Conservation (phyloP, 1,140 invertebrate species). For the Drusus annulatus region DNA sequence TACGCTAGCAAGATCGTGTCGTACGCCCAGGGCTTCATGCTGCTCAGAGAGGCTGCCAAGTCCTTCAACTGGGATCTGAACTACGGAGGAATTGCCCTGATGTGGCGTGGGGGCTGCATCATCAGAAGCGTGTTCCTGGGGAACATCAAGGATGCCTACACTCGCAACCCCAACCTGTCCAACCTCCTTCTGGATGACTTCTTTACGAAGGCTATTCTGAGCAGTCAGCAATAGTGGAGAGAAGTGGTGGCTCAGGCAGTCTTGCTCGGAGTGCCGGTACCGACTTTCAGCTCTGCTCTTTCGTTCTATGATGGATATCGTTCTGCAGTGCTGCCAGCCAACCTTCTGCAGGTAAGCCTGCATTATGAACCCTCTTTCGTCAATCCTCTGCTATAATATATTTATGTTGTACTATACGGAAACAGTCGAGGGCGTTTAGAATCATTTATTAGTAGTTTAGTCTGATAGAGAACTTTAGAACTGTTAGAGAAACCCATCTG, state of each 20-base stretch:
- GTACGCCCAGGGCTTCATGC: conserved; percentile 99
- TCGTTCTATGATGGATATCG: conserved; percentile 98
- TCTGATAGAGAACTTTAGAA: no score
- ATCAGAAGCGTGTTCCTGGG: conserved; percentile 97
- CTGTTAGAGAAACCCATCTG: no score
- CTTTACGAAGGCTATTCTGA: conserved; percentile 89
- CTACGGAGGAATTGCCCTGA: conserved; percentile 97
- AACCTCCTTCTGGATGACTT: conserved; percentile 97
- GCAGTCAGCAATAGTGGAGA: conserved; percentile 83
- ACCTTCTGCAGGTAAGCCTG: conserved; percentile 76
- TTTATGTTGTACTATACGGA: no score
- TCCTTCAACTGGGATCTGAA: conserved; percentile 95
- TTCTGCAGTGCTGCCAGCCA: conserved; percentile 86
- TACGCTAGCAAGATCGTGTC: conserved; percentile 99
- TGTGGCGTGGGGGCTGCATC: conserved; percentile 99
- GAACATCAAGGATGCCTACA: conserved; percentile 97
- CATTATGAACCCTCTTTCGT: no score
- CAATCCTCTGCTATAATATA: no score
- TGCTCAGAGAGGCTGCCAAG: conserved; percentile 94
- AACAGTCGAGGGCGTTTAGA: no score
- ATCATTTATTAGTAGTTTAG: no score
- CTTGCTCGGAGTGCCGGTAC: conserved; percentile 90
- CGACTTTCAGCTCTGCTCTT: conserved; percentile 92
- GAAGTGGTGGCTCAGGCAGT: conserved; percentile 78
- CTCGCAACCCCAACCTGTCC: conserved; percentile 89